Base-by-base conservation (phyloP, 1,140 invertebrate genomes). In the Leptinotarsa defecta region DNA sequence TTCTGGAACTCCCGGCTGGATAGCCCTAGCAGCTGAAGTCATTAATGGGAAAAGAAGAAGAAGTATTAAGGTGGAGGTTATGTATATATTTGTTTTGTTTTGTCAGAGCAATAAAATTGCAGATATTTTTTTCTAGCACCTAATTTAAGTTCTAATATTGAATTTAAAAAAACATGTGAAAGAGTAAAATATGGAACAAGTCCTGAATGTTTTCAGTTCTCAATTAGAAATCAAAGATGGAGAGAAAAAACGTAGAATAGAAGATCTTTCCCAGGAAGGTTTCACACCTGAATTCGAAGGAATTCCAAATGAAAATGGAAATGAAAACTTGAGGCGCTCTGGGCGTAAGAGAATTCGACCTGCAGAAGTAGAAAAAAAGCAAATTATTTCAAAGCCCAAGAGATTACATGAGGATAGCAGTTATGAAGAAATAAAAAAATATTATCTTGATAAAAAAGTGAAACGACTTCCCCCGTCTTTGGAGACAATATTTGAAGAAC, bases 401-500 rank as follows among this genome's bases (percentile, higher is more conserved):
- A 77, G 70, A 70, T 34, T 74, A 8, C 34, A 19, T 22, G 72
- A 43, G 8, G 52, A 70, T n/a, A 52, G 63, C 61, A 76, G 57
- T 65, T 13, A 13, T 13, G 70, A 77, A 49, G 62, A 64, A 19
- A 70, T 77, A 24, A 48, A 65, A 49, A 77, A 77, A n/a, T 77
- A 77, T 67, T 77, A 77, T 64, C 61, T 77, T 17, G 72, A 77
- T 57, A 77, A 77, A 20, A 70, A 48, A 74, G 72, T 77, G 11
- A 77, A 77, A 49, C 67, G 76, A 65, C 57, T 52, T 24, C 67
- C 65, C 20, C 52, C 76, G 5, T 27, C 48, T 71, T 57, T 77
- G 48, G 76, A 77, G 49, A 77, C 76, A 24, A 77, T 77, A 68
- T 77, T 74, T 71, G 76, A 77, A 74, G 76, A 74, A 6, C 71